Percentiles rank a stretch among this genome's conserved stretches.
Conservation (phyloP, 2,797 vertebrate species). For the Amphiprion clarkii region DNA sequence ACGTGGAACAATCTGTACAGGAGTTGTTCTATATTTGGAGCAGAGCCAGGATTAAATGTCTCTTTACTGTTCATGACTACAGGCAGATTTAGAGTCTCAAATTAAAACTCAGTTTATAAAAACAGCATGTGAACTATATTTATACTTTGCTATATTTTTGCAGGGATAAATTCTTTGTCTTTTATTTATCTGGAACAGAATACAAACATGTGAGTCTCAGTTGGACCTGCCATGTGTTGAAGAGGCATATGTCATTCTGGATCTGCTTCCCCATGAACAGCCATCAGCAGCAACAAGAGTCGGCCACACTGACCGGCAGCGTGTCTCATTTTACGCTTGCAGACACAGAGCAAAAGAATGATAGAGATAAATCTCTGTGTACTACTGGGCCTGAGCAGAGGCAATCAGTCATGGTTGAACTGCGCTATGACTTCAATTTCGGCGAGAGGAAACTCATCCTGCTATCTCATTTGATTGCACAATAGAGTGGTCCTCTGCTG, state of each 20-base stretch:
- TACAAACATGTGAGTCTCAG: constrained; percentile 1
- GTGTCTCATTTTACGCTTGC: constrained; percentile 45
- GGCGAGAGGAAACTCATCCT: constrained; percentile 61
- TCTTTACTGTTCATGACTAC: not conserved
- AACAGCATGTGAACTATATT: not conserved
- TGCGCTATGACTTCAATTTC: constrained; percentile 72
- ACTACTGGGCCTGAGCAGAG: constrained; percentile 55
- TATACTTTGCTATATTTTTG: not conserved
- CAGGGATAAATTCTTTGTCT: not conserved
- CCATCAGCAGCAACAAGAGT: constrained; percentile 34
- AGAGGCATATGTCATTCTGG: constrained; percentile 4
- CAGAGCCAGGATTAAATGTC: not conserved
- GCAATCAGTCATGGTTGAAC: constrained; percentile 75
- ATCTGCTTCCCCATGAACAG: constrained; percentile 28
- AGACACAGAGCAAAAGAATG: constrained; percentile 39
- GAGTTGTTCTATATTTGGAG: not conserved
- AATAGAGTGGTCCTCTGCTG: constrained; percentile 54
- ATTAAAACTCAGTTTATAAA: not conserved
- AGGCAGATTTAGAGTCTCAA: not conserved
- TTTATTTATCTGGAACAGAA: constrained; percentile 8
- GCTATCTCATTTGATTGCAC: constrained; percentile 69
- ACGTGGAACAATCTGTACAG: not conserved
- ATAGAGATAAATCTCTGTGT: constrained; percentile 54
- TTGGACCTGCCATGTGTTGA: constrained; percentile 13
- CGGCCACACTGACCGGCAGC: constrained; percentile 10